Base-by-base conservation (phyloP, 2,113 vertebrate species). In the Dolichallabes microphthalmus region DNA sequence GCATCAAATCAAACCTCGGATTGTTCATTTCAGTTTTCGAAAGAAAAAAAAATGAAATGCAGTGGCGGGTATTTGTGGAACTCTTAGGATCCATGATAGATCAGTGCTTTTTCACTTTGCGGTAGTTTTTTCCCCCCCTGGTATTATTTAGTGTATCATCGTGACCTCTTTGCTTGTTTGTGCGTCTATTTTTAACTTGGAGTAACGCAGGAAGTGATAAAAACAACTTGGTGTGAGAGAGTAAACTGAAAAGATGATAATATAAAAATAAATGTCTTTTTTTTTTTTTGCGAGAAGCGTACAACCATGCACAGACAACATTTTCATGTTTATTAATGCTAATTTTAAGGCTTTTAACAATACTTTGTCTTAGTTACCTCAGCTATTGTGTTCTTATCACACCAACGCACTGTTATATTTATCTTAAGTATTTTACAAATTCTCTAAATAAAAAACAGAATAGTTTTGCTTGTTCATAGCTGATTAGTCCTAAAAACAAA, bases 111-210 rank as follows among this genome's bases (percentile, higher is more conserved):
- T 39, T 79, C 55, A 79, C 50, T 57, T 14, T 35, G 61, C 50
- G 15, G 74, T 64, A 73, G 35, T 68, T 55, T 57, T 66, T 64
- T 78, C 10, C 17, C 35, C 61, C 61, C 17, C 53, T 71, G 14
- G 63, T 27, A 52, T n/a, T 78, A 58, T 60, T 90, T 30, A 84
- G 80, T 88, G 86, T 90, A 82, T 71, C 83, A 39, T 61, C 35
- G 14, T 30, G 30, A 60, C 27, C 73, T 22, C 3, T 32, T 58
- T 69, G 52, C 53, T 60, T 83, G 50, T 45, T 39, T 45, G 32
- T 60, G n/a, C 13, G 8, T 73, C 55, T 74, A 19, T n/a, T 60
- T 32, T 35, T 39, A 60, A 73, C 17, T 35, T 10, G 55, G 27
- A 69, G 6, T 50, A 63, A 45, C 30, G 27, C 25, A 11, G 25